These are phyloP conservation scores for Caradrina clavipalpis DNA, from an alignment of 2,888 invertebrate genomes.

Conservation along the genomic window DNA sequence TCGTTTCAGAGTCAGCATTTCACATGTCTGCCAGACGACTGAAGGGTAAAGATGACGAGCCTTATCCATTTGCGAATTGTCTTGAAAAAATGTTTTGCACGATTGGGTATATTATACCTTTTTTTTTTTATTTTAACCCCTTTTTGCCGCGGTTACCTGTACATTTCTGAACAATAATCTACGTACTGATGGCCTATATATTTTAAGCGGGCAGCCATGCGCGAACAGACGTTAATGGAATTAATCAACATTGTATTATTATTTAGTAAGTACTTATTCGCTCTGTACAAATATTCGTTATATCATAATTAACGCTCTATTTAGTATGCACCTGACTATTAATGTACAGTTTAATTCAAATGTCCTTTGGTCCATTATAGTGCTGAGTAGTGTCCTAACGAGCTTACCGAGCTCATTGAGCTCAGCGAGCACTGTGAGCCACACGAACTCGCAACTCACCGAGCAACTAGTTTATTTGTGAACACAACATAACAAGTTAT, in stretches of 20 bases:
- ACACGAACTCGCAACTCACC: neutral
- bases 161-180: too few species aligned
- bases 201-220: too few species aligned
- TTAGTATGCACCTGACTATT: neutral
- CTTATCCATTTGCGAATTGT: neutral
- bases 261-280: neutral
- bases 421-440: neutral
- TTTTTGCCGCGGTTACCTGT: too few species aligned
- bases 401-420: slow-evolving; percentile 17
- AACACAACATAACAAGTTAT: slow-evolving; percentile 14
- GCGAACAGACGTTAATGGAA: too few species aligned
- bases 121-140: neutral
- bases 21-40: neutral
- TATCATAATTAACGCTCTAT: neutral
- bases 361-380: slow-evolving; percentile 26
- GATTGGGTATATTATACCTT: neutral
- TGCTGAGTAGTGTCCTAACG: slow-evolving; percentile 8
- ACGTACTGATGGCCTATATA: too few species aligned
- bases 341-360: slow-evolving; percentile 32
- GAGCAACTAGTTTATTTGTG: slow-evolving; percentile 18
- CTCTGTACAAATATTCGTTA: neutral
- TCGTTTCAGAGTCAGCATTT: slow-evolving; percentile 25
- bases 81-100: neutral
- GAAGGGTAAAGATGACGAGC: neutral
- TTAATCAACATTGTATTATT: too few species aligned